A percentile compares a stretch with the other conserved stretches of the same genome.
Conservation (phyloP, 2,113 vertebrate species). For the Craseonycteris thonglongyai region DNA sequence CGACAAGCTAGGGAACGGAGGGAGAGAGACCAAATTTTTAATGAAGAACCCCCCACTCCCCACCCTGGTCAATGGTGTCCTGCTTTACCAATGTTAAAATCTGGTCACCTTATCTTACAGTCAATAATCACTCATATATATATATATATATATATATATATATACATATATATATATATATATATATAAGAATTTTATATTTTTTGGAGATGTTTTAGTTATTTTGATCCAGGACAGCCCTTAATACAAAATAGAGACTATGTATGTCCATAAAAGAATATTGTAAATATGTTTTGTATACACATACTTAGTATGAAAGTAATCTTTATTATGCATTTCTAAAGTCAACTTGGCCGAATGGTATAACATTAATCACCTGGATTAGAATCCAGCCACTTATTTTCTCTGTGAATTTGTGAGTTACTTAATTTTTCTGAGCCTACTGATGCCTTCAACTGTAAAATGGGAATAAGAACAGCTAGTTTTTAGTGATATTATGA, state of each 20-base stretch:
- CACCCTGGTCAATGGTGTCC: no score
- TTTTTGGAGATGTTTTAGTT: neutral
- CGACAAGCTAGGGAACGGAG: no score
- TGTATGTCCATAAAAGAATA: neutral
- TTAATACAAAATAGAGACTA: neutral
- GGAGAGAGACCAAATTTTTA: no score
- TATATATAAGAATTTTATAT: neutral
- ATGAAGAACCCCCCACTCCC: no score
- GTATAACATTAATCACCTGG: neutral
- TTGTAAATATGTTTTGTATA: neutral
- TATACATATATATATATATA: no score
- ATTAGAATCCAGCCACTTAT: neutral
- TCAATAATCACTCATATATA: neutral
- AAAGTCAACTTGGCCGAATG: neutral
- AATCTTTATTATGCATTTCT: neutral
- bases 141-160: neutral
- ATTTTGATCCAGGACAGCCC: neutral
- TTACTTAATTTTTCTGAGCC: neutral
- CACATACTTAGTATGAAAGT: neutral
- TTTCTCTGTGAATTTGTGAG: neutral
- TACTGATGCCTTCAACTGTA: neutral
- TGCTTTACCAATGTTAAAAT: no score
- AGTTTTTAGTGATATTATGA: neutral
- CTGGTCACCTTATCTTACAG: no score
- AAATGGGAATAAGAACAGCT: neutral